A percentile compares a stretch with the other conserved stretches of the same genome.
phyloP scores from a whole-genome alignment of 2,888 invertebrate genomes.

The Sclerodermus sp. region DNA sequence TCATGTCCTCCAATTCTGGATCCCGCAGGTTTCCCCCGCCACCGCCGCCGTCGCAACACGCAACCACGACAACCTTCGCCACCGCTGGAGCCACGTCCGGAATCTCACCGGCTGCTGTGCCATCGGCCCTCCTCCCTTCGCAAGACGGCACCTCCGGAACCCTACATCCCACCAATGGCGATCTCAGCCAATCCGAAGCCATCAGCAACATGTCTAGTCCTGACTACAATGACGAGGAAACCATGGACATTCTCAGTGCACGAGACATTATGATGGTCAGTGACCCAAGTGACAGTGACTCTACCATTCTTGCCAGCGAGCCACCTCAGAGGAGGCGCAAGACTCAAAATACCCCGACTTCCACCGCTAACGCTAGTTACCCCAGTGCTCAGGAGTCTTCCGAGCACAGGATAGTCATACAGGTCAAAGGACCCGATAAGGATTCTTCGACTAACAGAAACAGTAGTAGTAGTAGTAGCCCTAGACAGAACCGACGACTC shows the following conservation, averaged over 20 bases:
- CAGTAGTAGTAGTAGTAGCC: slow-evolving; percentile 47
- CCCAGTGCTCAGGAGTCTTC: slow-evolving; percentile 51
- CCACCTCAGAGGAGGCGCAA: slow-evolving; percentile 64
- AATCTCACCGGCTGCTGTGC: slow-evolving; percentile 20
- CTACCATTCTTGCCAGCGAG: slow-evolving; percentile 82
- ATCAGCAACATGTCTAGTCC: slow-evolving; percentile 89
- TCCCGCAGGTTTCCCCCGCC: slow-evolving; percentile 65
- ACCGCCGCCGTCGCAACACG: slow-evolving; percentile 13
- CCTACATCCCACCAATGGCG: slow-evolving; percentile 62
- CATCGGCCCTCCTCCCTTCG: slow-evolving; percentile 8
- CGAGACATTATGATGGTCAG: slow-evolving; percentile 86
- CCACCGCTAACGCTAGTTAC: not conserved
- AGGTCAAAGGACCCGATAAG: slow-evolving; percentile 69
- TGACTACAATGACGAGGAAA: slow-evolving; percentile 86
- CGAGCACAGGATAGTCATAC: slow-evolving; percentile 84
- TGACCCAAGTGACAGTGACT: slow-evolving; percentile 87
- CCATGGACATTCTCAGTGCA: slow-evolving; percentile 75
- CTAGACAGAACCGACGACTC: slow-evolving; percentile 42
- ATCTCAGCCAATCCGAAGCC: slow-evolving; percentile 82
- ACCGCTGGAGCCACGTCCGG: slow-evolving; percentile 31
- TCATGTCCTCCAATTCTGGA: slow-evolving; percentile 78
- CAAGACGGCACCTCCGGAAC: slow-evolving; percentile 10
- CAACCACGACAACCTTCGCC: slow-evolving; percentile 46
- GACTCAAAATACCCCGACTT: slow-evolving; percentile 11
- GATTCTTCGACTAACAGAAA: slow-evolving; percentile 37